Percentiles rank a stretch among this genome's conserved stretches.
Evolutionary conservation across 1,140 invertebrate species (phyloP).

Genomic region (Batillaria attramentaria): DNA sequence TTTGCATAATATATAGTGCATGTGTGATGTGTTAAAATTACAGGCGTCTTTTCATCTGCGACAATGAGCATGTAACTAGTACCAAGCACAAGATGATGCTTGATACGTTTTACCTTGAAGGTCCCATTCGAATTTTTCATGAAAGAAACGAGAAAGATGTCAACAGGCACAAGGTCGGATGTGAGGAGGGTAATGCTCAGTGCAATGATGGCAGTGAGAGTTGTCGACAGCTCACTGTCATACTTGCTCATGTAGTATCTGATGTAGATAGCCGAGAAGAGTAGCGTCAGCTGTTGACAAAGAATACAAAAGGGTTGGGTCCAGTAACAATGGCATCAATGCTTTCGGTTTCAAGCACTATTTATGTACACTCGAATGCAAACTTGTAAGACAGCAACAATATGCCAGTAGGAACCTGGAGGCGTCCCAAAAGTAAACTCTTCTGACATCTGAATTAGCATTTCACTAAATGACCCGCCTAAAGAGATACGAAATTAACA

Average conservation of each 20-base stretch:
- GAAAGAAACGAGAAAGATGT: constrained; percentile 73
- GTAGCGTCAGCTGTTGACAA: constrained; percentile 66
- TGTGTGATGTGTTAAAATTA: not conserved
- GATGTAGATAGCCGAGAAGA: constrained; percentile 71
- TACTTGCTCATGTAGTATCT: constrained; percentile 66
- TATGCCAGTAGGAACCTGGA: too few relatives aligned
- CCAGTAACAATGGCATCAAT: too few relatives aligned
- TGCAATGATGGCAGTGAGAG: constrained; percentile 65
- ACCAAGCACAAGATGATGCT: not conserved
- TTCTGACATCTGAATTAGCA: too few relatives aligned
- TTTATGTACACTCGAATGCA: too few relatives aligned
- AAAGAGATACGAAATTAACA: not conserved
- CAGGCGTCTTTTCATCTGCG: not conserved
- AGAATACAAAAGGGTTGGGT: too few relatives aligned
- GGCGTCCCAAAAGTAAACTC: too few relatives aligned
- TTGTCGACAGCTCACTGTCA: constrained; percentile 68
- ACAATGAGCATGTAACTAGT: not conserved
- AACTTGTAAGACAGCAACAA: too few relatives aligned
- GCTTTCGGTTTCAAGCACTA: too few relatives aligned
- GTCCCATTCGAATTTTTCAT: constrained; percentile 72
- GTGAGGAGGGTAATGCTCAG: constrained; percentile 70
- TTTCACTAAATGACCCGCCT: too few relatives aligned
- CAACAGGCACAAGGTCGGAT: constrained; percentile 72
- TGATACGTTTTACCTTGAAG: constrained; percentile 67
- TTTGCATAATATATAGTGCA: too few relatives aligned